Evolutionary conservation across 2,113 vertebrate genomes (phyloP).

Genomic region (Meles meles): DNA sequence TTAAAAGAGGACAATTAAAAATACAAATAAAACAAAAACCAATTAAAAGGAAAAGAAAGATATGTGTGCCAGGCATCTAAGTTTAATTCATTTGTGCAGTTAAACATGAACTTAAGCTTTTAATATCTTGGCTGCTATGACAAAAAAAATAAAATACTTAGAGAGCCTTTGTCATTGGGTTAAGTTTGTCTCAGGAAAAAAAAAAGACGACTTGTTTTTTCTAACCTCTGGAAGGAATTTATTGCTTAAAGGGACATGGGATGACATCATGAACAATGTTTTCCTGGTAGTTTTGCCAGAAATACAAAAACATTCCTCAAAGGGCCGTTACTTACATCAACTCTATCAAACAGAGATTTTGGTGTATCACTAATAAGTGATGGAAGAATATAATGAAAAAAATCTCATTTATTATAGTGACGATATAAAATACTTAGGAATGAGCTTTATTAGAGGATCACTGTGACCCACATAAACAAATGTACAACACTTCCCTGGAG

Average conservation of each 20-base stretch:
- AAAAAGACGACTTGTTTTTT: neutral
- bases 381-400: conserved; percentile 14
- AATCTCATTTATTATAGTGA: neutral
- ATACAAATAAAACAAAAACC: conserved; percentile 27
- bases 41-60: conserved; percentile 29
- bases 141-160: neutral
- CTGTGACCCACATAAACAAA: conserved; percentile 13
- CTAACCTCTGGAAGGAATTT: conserved; percentile 20
- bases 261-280: conserved; percentile 4
- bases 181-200: conserved; percentile 1
- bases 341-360: conserved; percentile 35
- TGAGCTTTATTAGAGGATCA: neutral
- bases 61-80: neutral
- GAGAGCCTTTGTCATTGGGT: conserved; percentile 6
- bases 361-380: neutral
- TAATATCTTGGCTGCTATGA: neutral
- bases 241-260: conserved; percentile 16
- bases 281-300: conserved; percentile 26
- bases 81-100: conserved; percentile 35
- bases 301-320: conserved; percentile 33
- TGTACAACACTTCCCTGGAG: neutral
- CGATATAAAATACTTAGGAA: neutral
- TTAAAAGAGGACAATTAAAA: conserved; percentile 45
- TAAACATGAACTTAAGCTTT: conserved; percentile 42
- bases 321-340: neutral